Base-by-base conservation (phyloP, 2,797 vertebrate species). In the Allobates femoralis region DNA sequence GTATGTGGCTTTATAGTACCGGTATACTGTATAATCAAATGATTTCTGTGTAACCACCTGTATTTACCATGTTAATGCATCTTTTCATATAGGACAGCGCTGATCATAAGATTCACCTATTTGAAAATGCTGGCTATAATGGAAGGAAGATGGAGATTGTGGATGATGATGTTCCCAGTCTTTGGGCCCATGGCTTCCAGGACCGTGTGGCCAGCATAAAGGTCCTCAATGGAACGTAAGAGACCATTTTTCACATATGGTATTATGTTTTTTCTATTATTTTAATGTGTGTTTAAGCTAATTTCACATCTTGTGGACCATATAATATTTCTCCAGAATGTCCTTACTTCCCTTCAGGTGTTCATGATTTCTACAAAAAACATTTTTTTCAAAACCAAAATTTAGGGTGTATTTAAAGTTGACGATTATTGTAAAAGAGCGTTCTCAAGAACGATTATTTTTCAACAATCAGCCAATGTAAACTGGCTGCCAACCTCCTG, bases 101-200 rank as follows among this genome's bases (percentile, higher is more conserved):
- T 0, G 96, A 98, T 32, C 97, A 98, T 93, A 97, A 96, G 92
- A 94, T 98, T 69, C 96, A 96, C 83, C 94, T 98, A 86, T 99
- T 95, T 78, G 97, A 98, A 93, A 97, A 93, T 34, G 89, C 86
- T 0, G 95, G 94, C 0, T 98, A 95, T 80, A 90, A 93, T 0
- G 97, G 97, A 6, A 90, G 95, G 30, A 97, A 97, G 95, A 98
- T 98, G 96, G 97, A 98, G 91, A 97, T 98, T 0, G 93, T 97
- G 55, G 97, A 97, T 0, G 96, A 98, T 0, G 97, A 98, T 0
- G 95, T 97, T 15, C 97, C 97, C 91, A 98, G 96, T 93, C 94
- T 98, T 87, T 98, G 97, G 97, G 96, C 94, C 10, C 95, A 98
- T 0, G 97, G 97, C 85, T 98, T 98, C 90, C 96, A 97, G 92